Percentiles rank a stretch among this genome's conserved stretches.
These are phyloP conservation scores for Andrena bucephala DNA, from an alignment of 2,888 invertebrate genomes.

Conservation along the genomic window DNA sequence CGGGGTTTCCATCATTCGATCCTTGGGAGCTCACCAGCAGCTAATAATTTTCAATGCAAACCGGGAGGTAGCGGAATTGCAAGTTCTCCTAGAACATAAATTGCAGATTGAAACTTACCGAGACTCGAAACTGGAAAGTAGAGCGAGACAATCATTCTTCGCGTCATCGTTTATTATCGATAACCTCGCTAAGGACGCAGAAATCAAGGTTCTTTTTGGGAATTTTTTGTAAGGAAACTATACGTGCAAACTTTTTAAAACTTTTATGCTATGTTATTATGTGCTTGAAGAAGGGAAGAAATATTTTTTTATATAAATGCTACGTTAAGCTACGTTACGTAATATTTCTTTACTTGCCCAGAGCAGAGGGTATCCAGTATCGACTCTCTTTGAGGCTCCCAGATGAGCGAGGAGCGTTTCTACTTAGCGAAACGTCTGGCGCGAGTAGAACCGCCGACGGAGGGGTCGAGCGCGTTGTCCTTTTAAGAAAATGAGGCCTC, in stretches of 20 bases:
- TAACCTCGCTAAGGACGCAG: neutral
- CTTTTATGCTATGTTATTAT: too few relatives aligned
- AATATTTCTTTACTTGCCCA: neutral
- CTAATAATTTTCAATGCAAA: too few relatives aligned
- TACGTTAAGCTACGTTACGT: too few relatives aligned
- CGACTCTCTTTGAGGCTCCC: neutral
- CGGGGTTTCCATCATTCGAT: too few relatives aligned
- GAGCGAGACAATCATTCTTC: neutral
- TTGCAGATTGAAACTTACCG: neutral
- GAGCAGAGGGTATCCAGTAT: neutral
- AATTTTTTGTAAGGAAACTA: too few relatives aligned
- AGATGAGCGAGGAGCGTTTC: neutral
- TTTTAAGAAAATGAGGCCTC: conserved; percentile 33
- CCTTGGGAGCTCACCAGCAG: too few relatives aligned
- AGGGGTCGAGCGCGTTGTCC: conserved; percentile 16
- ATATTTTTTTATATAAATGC: too few relatives aligned
- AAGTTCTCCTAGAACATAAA: too few relatives aligned
- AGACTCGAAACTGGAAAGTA: neutral
- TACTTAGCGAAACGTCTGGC: neutral
- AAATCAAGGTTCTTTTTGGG: too few relatives aligned
- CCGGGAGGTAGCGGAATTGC: too few relatives aligned
- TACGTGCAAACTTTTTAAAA: too few relatives aligned
- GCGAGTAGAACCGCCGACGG: neutral
- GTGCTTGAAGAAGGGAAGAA: too few relatives aligned
- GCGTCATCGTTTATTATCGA: neutral